Base-by-base conservation (phyloP, 35 echinoderm and acorn worm genomes). In the Apostichopus parvimensis region DNA sequence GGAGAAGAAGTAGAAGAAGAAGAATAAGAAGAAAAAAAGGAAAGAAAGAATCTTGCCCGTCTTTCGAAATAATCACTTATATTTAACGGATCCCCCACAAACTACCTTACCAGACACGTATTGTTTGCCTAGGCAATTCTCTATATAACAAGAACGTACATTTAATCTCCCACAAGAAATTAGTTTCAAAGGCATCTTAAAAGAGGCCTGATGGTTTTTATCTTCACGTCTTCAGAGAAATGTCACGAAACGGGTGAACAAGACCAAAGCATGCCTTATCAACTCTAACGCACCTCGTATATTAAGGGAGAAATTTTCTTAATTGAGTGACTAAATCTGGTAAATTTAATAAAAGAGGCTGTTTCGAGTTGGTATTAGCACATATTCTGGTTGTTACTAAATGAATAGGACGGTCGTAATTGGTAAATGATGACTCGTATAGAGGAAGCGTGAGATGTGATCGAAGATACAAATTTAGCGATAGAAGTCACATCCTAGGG, bases 331-430 rank as follows among this genome's bases (percentile, higher is more conserved):
- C 81, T 84, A 84, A 84, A 84, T 84, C 81, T 84, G 81, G 14
- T 84, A 84, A 84, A 84, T 84, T 84, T 84, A 84, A 84, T 84
- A 56, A 84, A 59, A 84, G 81, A 56, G 81, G 54, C 57, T 56
- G 55, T 84, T 84, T 84, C 81, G 22, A 84, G 81, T 84, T 58
- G 81, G 81, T 84, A 84, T 84, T 84, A 84, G 81, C 81, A 84
- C 81, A 84, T 84, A 84, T 84, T 84, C 81, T 56, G 81, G 81
- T 84, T 84, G 81, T 84, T 84, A 84, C 81, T 84, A 84, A 84
- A 84, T 59, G 81, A 25, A 58, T 60, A 56, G 55, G 81, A 84
- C 81, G 55, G 54, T 52, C 56, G 57, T 84, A 84, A 84, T 84
- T 84, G 81, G 81, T 84, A 84, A 84, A 84, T 84, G 81, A 84